Percentiles rank a stretch among this genome's conserved stretches.
These are phyloP conservation scores for Microplitis mediator DNA, from an alignment of 1,140 invertebrate genomes.

Conservation along the genomic window DNA sequence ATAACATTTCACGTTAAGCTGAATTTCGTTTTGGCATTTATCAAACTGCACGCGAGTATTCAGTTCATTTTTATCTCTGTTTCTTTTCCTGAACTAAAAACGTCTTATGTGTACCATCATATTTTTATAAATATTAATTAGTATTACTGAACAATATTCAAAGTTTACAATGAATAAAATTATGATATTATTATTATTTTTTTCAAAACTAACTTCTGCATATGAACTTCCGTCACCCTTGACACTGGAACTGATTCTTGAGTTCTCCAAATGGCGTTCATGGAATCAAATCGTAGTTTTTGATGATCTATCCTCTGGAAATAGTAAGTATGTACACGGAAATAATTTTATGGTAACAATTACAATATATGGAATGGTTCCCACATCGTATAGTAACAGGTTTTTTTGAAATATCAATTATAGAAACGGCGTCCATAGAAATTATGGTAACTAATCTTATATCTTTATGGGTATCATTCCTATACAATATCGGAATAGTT, in stretches of 20 bases:
- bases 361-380: too few species aligned
- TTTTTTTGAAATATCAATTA: too few species aligned
- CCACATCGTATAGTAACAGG: too few species aligned
- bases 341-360: background rate
- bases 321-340: constrained; percentile 20
- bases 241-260: constrained; percentile 51
- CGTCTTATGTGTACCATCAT: background rate
- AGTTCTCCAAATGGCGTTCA: constrained; percentile 56
- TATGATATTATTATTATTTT: background rate
- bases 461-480: too few species aligned
- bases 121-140: background rate
- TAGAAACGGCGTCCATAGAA: too few species aligned
- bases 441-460: too few species aligned
- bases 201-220: background rate
- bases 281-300: constrained; percentile 59
- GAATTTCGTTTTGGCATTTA: constrained; percentile 26
- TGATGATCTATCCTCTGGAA: constrained; percentile 26
- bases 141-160: background rate
- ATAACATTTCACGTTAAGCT: background rate
- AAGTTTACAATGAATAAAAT: background rate
- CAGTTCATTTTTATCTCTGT: background rate
- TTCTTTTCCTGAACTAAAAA: background rate
- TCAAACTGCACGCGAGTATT: constrained; percentile 27
- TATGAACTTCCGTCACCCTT: constrained; percentile 38
- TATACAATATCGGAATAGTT: too few species aligned